phyloP scores from a whole-genome alignment of 2,797 vertebrate genomes.

The Rhadinocentrus ornatus region DNA sequence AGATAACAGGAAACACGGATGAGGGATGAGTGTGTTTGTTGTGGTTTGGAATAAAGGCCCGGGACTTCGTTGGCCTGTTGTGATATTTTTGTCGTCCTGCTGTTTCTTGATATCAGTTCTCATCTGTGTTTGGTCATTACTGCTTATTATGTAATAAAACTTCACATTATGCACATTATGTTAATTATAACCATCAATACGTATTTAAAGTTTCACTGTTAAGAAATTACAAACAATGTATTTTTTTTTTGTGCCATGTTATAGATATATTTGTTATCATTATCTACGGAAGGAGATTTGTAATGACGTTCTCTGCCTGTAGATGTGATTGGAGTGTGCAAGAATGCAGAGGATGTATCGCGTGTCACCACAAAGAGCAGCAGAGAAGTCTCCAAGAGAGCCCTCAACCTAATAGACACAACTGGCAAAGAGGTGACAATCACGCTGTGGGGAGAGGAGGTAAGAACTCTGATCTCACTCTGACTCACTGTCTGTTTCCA shows the following conservation, averaged over 20 bases:
- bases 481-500: conserved; percentile 13
- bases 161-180: conserved; percentile 30
- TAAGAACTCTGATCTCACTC: conserved; percentile 70
- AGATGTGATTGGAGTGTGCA: conserved; percentile 95
- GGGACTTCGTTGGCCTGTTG: conserved; percentile 44
- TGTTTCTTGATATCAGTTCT: conserved; percentile 45
- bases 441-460: conserved; percentile 92
- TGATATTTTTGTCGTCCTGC: conserved; percentile 51
- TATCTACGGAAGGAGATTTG: conserved; percentile 7
- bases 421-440: conserved; percentile 87
- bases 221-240: conserved; percentile 22
- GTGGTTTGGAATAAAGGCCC: conserved; percentile 45
- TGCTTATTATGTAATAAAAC: conserved; percentile 36
- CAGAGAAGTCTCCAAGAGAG: conserved; percentile 91
- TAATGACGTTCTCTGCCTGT: conserved; percentile 45
- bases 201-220: conserved; percentile 26
- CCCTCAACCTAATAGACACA: conserved; percentile 87
- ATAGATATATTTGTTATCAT: neutral
- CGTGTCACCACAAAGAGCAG: conserved; percentile 86
- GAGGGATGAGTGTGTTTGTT: conserved; percentile 61
- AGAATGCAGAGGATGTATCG: conserved; percentile 86
- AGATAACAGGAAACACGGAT: conserved; percentile 57
- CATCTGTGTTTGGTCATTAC: conserved; percentile 26
- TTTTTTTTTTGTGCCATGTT: conserved; percentile 4
- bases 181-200: conserved; percentile 11